Base-by-base conservation (phyloP, 2,113 vertebrate species). In the Xyrauchen texanus region DNA sequence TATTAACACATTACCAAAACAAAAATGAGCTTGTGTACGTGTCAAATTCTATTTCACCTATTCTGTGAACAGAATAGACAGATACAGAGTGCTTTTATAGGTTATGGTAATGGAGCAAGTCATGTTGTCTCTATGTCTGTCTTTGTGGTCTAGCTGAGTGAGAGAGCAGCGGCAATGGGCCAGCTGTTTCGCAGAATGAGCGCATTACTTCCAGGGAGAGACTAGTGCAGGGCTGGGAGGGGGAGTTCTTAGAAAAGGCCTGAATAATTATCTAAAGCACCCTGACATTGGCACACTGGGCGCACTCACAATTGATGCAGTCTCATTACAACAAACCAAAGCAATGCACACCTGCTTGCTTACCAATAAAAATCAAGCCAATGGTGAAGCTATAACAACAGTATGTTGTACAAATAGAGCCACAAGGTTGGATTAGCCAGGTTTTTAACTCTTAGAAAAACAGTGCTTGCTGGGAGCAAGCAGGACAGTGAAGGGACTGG, bases 241-340 rank as follows among this genome's bases (percentile, higher is more conserved):
- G 87, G 89, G 88, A 88, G 81, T 93, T 94, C 93, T 89, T 85
- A 92, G 93, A 93, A 94, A 93, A 91, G 79, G 91, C 90, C 88
- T 87, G 62, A 58, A 90, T 93, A 93, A 94, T 94, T 93, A 93
- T 90, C 92, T 89, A 91, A 84, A 84, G 88, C 86, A 87, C 85
- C 85, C 88, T 86, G 84, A 82, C 85, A 88, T 88, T 87, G 85
- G 76, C 84, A 79, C 81, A 76, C 57, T n/a, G 72, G 62, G 74
- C 83, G 3, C 21, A 71, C 79, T 68, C 76, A 53, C 83, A 71
- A 67, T 74, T 60, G 76, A 80, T 75, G 58, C 68, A 69, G 52
- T 44, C 82, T 76, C 55, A 79, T 66, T 76, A 79, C 71, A 84
- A 82, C 74, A 78, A 81, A 81, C 68, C 69, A 78, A 70, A 82